phyloP scores from a whole-genome alignment of 2,113 vertebrate species.

The Melanostigma gelatinosum region DNA sequence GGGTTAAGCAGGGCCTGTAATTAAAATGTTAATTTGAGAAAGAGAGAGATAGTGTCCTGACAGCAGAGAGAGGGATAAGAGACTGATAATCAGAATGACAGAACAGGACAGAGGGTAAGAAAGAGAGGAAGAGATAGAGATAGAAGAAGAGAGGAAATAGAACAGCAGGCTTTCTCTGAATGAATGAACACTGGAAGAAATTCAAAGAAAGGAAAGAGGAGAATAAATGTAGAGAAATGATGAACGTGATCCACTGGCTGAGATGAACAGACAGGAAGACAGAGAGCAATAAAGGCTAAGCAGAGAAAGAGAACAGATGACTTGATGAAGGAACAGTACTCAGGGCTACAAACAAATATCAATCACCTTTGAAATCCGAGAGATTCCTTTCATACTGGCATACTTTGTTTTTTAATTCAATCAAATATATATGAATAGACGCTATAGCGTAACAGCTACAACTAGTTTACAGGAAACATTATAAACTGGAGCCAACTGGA shows the following conservation, averaged over 20 bases:
- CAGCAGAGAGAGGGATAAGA: conserved; percentile 93
- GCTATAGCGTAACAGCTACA: not conserved
- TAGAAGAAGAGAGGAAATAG: not conserved
- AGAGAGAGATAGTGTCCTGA: conserved; percentile 98
- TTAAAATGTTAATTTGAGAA: conserved; percentile 99
- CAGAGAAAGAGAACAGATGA: not conserved
- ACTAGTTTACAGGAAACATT: not conserved
- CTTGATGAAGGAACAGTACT: not conserved
- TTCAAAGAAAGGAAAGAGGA: not conserved
- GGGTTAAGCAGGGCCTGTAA: conserved; percentile 98
- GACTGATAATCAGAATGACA: conserved; percentile 89
- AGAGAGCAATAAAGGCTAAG: conserved; percentile 6
- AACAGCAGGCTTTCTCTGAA: not conserved
- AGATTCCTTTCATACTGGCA: not conserved
- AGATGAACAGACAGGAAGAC: conserved; percentile 20
- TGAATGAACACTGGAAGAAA: conserved; percentile 11
- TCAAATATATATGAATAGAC: not conserved
- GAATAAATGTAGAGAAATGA: conserved; percentile 21
- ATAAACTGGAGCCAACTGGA: not conserved
- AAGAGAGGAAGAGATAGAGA: conserved; percentile 13
- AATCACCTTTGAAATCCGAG: not conserved
- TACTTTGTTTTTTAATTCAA: not conserved
- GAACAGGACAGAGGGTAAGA: conserved; percentile 70
- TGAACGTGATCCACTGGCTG: conserved; percentile 14
- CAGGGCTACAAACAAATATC: not conserved